Conservation (phyloP, 2,113 vertebrate species). For the Eclectus roratus region DNA sequence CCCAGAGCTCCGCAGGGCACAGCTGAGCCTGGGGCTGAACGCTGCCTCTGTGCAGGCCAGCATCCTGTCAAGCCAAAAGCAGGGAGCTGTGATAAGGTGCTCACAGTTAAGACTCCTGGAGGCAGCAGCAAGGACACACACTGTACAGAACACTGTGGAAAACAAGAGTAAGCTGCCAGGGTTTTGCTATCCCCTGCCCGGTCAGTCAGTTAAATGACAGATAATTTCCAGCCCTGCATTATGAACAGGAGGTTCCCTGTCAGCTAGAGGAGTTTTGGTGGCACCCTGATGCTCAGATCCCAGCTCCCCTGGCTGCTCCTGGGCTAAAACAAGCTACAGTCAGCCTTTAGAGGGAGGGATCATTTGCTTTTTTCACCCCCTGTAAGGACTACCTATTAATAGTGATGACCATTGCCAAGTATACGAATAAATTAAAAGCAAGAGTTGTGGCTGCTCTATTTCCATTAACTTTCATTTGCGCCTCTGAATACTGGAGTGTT, state of each 20-base stretch:
- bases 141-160: background rate
- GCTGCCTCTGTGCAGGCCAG: background rate
- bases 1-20: background rate
- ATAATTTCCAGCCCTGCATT: background rate
- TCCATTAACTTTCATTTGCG: background rate
- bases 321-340: background rate
- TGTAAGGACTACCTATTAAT: constrained; percentile 15
- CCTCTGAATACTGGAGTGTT: background rate
- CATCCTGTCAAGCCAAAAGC: background rate
- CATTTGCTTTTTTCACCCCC: background rate
- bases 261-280: background rate
- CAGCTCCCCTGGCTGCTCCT: background rate
- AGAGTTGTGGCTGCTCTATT: background rate
- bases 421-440: constrained; percentile 44
- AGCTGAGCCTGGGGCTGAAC: rapidly evolving
- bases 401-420: background rate
- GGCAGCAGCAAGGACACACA: background rate
- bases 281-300: background rate
- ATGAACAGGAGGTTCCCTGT: background rate
- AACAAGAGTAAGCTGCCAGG: background rate
- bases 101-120: background rate
- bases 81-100: background rate
- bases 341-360: background rate
- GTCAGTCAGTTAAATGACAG: background rate
- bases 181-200: background rate